These are phyloP conservation scores for Aporophyla lueneburgensis DNA, from an alignment of 2,888 invertebrate genomes.

Conservation along the genomic window DNA sequence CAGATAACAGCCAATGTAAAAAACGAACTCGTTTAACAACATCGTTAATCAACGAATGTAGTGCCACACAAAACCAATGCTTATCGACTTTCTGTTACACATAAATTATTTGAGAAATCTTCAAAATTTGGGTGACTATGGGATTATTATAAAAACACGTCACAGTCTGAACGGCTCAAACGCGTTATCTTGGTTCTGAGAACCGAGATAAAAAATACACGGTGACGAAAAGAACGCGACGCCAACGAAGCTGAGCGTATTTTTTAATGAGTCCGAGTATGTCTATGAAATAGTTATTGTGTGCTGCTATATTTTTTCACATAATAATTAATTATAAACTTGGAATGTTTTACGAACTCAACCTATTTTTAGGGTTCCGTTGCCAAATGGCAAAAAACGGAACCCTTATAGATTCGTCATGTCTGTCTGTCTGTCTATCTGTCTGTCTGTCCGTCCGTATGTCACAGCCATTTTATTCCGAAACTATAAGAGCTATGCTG, in stretches of 20 bases:
- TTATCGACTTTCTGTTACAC: slow-evolving; percentile 73
- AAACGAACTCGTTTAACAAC: slow-evolving; percentile 68
- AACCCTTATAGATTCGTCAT: too few species aligned
- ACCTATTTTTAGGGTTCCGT: too few species aligned
- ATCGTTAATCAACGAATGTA: slow-evolving; percentile 67
- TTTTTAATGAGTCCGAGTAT: slow-evolving; percentile 70
- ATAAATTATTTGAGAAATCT: slow-evolving; percentile 72
- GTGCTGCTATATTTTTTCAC: slow-evolving; percentile 34
- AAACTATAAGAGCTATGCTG: too few species aligned
- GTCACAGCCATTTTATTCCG: too few species aligned
- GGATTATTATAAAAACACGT: slow-evolving; percentile 78
- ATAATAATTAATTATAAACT: slow-evolving; percentile 21
- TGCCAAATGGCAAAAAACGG: too few species aligned
- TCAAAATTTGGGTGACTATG: slow-evolving; percentile 72
- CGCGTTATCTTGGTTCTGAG: slow-evolving; percentile 80
- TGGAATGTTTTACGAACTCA: slow-evolving; percentile 12
- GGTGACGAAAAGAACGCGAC: slow-evolving; percentile 73
- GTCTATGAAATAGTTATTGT: slow-evolving; percentile 55
- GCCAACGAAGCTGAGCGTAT: slow-evolving; percentile 63
- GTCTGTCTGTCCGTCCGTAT: too few species aligned
- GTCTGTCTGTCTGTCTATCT: too few species aligned
- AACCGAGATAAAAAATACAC: slow-evolving; percentile 77
- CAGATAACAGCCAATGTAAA: slow-evolving; percentile 68
- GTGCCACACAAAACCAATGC: slow-evolving; percentile 69
- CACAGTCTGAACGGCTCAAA: slow-evolving; percentile 70